Conservation (phyloP, 1,140 invertebrate species). For the Diorhabda carinulata region DNA sequence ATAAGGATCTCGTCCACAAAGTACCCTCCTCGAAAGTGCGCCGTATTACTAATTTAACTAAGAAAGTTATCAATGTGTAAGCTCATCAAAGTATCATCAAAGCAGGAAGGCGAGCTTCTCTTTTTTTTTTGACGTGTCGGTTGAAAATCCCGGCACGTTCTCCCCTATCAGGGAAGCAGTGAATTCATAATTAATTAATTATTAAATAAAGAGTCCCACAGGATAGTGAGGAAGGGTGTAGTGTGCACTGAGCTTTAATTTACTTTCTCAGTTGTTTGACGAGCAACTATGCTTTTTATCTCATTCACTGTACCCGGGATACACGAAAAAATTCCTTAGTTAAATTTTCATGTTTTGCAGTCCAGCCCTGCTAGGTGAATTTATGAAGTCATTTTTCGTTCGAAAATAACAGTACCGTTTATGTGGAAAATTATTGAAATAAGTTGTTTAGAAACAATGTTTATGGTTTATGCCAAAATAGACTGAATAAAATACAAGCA, state of each 20-base stretch:
- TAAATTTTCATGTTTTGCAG: no score
- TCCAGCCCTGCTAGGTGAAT: no score
- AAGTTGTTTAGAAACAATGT: no score
- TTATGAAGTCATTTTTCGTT: no score
- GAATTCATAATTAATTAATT: constrained; percentile 21
- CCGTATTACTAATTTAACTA: background rate
- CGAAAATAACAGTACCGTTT: no score
- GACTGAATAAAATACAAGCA: no score
- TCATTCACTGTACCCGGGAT: no score
- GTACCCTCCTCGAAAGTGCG: background rate
- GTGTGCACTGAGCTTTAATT: constrained; percentile 11
- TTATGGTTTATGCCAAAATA: no score
- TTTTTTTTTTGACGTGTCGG: constrained; percentile 4
- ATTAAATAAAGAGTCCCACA: constrained; percentile 14
- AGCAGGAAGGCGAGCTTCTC: background rate
- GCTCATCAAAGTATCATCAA: constrained; percentile 2
- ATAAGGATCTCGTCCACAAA: no score
- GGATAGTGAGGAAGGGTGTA: constrained; percentile 12
- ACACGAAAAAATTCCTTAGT: no score
- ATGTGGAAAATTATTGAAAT: no score
- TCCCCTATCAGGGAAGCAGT: constrained; percentile 6
- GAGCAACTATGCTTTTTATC: background rate
- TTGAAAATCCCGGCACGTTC: constrained; percentile 9
- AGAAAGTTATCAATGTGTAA: background rate
- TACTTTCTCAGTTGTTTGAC: background rate